Evolutionary conservation across 2,888 invertebrate species (phyloP).

Genomic region (Coremacera marginata): DNA sequence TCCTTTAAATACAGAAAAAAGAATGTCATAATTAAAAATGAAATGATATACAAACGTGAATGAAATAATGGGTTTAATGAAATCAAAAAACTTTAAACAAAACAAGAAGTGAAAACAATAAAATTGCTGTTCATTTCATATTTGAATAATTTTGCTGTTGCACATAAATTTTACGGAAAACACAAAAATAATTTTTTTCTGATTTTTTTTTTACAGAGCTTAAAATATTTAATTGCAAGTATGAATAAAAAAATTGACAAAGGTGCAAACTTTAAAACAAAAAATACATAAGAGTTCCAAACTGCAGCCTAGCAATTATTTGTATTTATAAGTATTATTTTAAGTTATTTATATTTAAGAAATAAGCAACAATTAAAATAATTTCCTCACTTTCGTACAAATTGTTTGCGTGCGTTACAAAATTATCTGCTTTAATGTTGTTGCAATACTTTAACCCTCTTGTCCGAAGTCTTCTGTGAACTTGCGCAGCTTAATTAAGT

Average conservation of each 20-base stretch:
- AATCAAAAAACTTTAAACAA: not conserved
- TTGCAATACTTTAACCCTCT: constrained; percentile 80
- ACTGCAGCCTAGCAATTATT: not conserved
- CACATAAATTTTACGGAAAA: no score
- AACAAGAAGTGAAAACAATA: not conserved
- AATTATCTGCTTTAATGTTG: not conserved
- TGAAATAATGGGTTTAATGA: no score
- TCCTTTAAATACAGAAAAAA: no score
- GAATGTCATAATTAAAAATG: not conserved
- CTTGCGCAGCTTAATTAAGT: constrained; percentile 90
- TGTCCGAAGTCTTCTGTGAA: constrained; percentile 99
- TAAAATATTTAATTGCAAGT: not conserved
- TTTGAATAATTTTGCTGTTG: not conserved
- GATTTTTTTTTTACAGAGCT: no score
- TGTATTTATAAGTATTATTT: not conserved
- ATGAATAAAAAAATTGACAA: not conserved
- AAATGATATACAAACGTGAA: no score
- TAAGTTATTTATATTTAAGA: constrained; percentile 26
- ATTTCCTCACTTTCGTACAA: constrained; percentile 32
- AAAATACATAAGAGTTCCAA: not conserved
- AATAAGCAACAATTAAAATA: constrained; percentile 61
- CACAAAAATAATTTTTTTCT: no score
- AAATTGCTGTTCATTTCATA: not conserved
- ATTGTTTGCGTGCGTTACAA: constrained; percentile 28
- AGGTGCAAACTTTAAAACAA: not conserved